Base-by-base conservation (phyloP, 2,113 vertebrate species). In the Spea bombifrons region DNA sequence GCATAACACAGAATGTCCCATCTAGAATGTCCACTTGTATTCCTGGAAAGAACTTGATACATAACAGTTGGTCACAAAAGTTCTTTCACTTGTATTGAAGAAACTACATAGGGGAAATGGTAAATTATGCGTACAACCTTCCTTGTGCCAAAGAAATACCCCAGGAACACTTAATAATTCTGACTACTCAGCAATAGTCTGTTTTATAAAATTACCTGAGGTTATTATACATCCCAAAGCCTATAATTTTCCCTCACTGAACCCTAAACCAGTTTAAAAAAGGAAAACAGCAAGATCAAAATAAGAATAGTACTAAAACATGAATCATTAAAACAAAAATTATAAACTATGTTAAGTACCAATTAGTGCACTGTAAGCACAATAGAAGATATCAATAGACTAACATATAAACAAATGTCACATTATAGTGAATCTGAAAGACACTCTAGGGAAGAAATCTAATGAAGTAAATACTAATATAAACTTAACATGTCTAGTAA, bases 341-440 rank as follows among this genome's bases (percentile, higher is more conserved):
- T 7, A 66, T 48, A 68, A 66, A 69, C 55, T 52, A 65, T 47
- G 52, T 66, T 76, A 76, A 76, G 75, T 69, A 76, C 50, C 66
- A 76, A 76, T 76, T 76, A 76, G 66, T 16, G 17, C 52, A 17
- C 44, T 45, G 44, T 69, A 44, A 68, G 44, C 52, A 59, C 75
- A 76, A 76, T 76, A 10, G 44, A 69, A 69, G 50, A 59, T 76
- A 76, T 76, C 52, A 69, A 69, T 67, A 76, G 66, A 66, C 65
- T 55, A 66, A 69, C 65, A 76, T 68, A 76, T 76, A 76, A 76
- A 76, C 75, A 76, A 76, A 69, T 66, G 67, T 76, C 68, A 69
- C 75, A 59, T 76, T 76, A 67, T 76, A 44, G 16, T 44, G 75
- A 76, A 57, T 66, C 49, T 59, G 65, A 69, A 68, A 76, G 52